Evolutionary conservation across 2,797 vertebrate species (phyloP), one percentile per base, ranked within the genome.

Genomic region (Capromys pilorides): DNA sequence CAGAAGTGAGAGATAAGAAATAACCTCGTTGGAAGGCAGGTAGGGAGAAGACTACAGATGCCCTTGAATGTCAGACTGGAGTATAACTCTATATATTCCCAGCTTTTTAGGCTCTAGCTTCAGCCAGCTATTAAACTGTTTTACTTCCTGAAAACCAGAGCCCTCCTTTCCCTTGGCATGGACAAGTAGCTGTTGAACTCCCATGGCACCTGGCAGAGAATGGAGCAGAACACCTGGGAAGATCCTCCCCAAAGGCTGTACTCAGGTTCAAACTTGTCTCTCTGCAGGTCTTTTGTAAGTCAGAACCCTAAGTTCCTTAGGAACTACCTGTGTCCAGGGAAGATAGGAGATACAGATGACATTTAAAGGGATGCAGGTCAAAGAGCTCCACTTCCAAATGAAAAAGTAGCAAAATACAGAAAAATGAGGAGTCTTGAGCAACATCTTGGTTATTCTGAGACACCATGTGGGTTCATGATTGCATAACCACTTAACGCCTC

Each of bases 61-160:
- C 2, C 8, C 11, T 79, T 59, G 39, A 86, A n/a, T 4, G 12
- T 69, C 13, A 39, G 21, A 64, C 19, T 61, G 64, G 6, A 66
- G 33, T 10, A 16, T 41, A 90, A 36, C 36, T 36, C 33, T 26
- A 5, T 18, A 10, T 75, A 59, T 57, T 84, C 26, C 75, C 62
- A 39, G 28, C 8, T 84, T 13, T 92, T 57, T 36, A 28, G 88
- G 10, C 31, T 79, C 84, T 84, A 88, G 18, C 77, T 36, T 89
- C 81, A 83, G 61, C 64, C 62, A 77, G 28, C 71, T 69, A 64
- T 45, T 49, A 69, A 86, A 86, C 16, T 45, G 5, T n/a, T 91
- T 14, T n/a, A 81, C 71, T 51, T 86, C 86, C 88, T 90, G 61
- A 91, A 86, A 86, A 28, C 80, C 88, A 28, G 64, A 90, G 39